Percentiles rank a stretch among this genome's conserved stretches.
Conservation (phyloP, 1,140 invertebrate species). For the Stegodyphus mimosarum region DNA sequence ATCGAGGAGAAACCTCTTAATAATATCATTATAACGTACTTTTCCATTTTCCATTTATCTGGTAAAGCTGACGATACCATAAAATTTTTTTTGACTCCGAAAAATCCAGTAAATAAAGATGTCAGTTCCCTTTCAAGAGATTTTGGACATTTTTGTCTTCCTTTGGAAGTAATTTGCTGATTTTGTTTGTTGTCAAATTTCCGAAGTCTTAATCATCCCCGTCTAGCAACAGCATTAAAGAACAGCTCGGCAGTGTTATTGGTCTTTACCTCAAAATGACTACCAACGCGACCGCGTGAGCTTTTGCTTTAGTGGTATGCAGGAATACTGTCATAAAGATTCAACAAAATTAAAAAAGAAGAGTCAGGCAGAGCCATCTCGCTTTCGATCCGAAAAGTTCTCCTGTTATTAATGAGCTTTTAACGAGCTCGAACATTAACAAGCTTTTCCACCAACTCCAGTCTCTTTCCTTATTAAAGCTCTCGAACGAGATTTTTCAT, state of each 20-base stretch:
- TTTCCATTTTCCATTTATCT: no score
- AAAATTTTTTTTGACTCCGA: no score
- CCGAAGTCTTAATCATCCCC: no score
- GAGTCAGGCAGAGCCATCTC: no score
- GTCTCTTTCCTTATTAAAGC: conserved; percentile 32
- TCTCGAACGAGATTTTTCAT: conserved; percentile 55
- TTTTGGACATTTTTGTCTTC: no score
- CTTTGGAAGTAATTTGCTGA: no score
- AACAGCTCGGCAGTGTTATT: background rate
- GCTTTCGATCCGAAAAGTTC: conserved; percentile 34
- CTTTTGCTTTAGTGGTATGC: background rate
- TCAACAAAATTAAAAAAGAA: background rate
- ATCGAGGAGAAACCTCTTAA: no score
- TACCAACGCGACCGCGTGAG: background rate
- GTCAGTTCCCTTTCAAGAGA: no score
- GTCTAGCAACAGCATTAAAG: background rate
- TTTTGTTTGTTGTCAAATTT: no score
- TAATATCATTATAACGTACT: no score
- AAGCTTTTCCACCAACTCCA: conserved; percentile 17
- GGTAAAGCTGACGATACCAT: no score
- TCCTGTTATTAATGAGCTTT: conserved; percentile 60
- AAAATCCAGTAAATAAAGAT: no score
- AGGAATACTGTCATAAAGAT: background rate
- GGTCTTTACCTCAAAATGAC: background rate
- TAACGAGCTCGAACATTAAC: conserved; percentile 58